Percentiles rank a stretch among this genome's conserved stretches.
Evolutionary conservation across 37 sponge, comb jelly and placozoan genomes (phyloP).

Genomic region (Lycopodina hypogea): DNA sequence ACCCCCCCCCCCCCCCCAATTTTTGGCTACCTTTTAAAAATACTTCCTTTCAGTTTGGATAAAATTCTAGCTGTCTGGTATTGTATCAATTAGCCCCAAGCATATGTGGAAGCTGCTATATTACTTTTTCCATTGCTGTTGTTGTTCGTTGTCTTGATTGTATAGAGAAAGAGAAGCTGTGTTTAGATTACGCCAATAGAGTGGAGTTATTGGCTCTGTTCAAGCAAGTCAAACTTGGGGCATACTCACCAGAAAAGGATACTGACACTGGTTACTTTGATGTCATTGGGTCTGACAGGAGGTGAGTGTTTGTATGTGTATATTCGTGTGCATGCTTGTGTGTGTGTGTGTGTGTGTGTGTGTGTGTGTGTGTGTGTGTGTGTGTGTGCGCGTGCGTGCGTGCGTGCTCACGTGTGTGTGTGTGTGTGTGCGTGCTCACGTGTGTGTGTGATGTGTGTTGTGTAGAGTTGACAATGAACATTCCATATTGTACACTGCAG

Average conservation of each 20-base stretch:
- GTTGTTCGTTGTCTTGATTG: background rate
- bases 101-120: too few species aligned
- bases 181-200: slow-evolving; percentile 69
- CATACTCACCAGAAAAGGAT: slow-evolving; percentile 70
- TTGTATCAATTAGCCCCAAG: too few species aligned
- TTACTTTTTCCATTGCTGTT: too few species aligned
- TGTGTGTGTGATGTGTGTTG: too few species aligned
- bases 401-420: background rate
- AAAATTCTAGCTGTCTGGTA: too few species aligned
- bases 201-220: slow-evolving; percentile 76
- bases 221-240: slow-evolving; percentile 79
- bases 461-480: too few species aligned
- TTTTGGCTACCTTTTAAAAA: too few species aligned
- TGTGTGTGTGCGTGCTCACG: slow-evolving; percentile 5
- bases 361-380: background rate
- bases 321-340: background rate
- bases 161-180: slow-evolving; percentile 67
- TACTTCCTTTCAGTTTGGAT: too few species aligned
- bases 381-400: too few species aligned
- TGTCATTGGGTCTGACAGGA: slow-evolving; percentile 71
- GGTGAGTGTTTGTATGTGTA: slow-evolving; percentile 29
- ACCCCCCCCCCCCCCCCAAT: too few species aligned
- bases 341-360: background rate
- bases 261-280: slow-evolving; percentile 81
- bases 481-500: too few species aligned